A percentile compares a stretch with the other conserved stretches of the same genome.
Evolutionary conservation across 2,888 invertebrate species (phyloP).

Genomic region (Odontomyia ornata): DNA sequence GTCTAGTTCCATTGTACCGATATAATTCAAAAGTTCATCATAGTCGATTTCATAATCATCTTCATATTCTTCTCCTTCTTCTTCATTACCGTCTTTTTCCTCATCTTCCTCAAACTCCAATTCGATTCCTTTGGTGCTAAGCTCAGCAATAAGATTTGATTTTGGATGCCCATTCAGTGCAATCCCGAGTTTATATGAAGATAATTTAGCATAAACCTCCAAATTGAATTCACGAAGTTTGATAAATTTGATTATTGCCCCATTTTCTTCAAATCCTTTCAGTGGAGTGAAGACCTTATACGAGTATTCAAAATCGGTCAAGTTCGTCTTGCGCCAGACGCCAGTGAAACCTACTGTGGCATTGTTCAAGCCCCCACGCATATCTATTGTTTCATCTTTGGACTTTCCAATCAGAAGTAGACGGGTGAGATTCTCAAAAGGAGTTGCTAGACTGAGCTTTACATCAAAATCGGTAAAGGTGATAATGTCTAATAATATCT

Average conservation of each 20-base stretch:
- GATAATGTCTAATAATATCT: constrained; percentile 71
- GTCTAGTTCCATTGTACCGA: constrained; percentile 69
- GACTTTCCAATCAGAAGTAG: constrained; percentile 75
- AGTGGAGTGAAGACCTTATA: constrained; percentile 81
- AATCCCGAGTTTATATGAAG: constrained; percentile 71
- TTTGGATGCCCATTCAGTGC: constrained; percentile 60
- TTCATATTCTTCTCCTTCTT: constrained; percentile 53
- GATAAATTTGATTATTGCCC: constrained; percentile 74
- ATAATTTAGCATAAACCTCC: constrained; percentile 74
- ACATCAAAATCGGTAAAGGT: constrained; percentile 76
- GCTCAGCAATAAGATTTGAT: constrained; percentile 58
- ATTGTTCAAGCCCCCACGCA: constrained; percentile 78
- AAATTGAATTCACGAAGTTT: constrained; percentile 73
- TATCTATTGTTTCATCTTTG: constrained; percentile 75
- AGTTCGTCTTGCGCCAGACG: constrained; percentile 70
- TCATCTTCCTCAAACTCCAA: constrained; percentile 46
- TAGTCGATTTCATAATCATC: constrained; percentile 62
- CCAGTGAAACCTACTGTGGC: constrained; percentile 80
- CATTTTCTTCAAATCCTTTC: constrained; percentile 80
- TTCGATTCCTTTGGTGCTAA: constrained; percentile 52
- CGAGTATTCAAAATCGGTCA: constrained; percentile 79
- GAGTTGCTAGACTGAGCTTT: constrained; percentile 77
- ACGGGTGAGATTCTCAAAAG: constrained; percentile 75
- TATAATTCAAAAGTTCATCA: constrained; percentile 65
- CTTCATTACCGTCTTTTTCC: constrained; percentile 58